Conservation (phyloP, 2,888 invertebrate genomes). For the Listrodromus nycthemerus region DNA sequence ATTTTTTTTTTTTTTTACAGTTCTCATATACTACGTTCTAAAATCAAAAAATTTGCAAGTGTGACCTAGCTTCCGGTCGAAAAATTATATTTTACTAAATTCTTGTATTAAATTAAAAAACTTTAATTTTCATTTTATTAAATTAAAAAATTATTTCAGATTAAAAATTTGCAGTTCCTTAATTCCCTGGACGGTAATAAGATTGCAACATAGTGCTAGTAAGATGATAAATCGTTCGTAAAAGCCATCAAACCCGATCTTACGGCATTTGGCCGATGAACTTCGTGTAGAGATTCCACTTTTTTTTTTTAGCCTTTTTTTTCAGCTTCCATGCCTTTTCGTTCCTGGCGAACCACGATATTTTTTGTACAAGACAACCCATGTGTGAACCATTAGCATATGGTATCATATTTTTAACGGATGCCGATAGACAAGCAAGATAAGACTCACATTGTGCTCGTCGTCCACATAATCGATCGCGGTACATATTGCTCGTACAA, state of each 20-base stretch:
- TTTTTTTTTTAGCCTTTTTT: not conserved
- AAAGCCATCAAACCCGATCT: too few relatives aligned
- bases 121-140: too few relatives aligned
- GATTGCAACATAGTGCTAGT: not conserved
- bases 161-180: not conserved
- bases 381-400: constrained; percentile 83
- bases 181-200: not conserved
- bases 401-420: constrained; percentile 76
- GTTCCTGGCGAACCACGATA: constrained; percentile 15
- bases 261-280: not conserved
- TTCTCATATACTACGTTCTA: not conserved
- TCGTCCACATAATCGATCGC: constrained; percentile 69
- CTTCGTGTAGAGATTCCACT: constrained; percentile 14
- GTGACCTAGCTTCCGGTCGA: too few relatives aligned
- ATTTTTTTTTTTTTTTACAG: not conserved
- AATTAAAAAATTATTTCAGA: too few relatives aligned
- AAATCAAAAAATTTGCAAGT: too few relatives aligned
- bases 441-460: constrained; percentile 70
- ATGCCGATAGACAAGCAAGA: constrained; percentile 77
- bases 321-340: constrained; percentile 22
- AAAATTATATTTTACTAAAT: too few relatives aligned
- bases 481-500: constrained; percentile 42
- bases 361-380: constrained; percentile 68
- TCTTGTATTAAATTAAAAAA: too few relatives aligned
- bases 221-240: not conserved